A percentile compares a stretch with the other conserved stretches of the same genome.
These are phyloP conservation scores for Phalanger gymnotis DNA, from an alignment of 2,797 vertebrate genomes.

Conservation along the genomic window DNA sequence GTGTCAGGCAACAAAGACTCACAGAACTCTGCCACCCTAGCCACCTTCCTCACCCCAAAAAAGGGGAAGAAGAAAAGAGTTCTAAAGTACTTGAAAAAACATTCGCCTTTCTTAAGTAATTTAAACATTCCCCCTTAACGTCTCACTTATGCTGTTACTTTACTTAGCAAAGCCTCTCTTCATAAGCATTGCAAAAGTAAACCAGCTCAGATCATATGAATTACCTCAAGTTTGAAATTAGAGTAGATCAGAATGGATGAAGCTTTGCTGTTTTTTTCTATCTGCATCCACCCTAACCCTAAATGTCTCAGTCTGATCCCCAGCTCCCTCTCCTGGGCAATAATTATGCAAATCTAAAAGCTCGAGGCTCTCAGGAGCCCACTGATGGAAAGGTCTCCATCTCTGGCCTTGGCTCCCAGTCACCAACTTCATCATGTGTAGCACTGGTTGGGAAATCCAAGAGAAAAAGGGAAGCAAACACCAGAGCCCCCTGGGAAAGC, in stretches of 20 bases:
- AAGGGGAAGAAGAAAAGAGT: not conserved
- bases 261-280: not conserved
- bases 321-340: not conserved
- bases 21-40: too few relatives aligned
- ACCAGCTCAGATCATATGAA: not conserved
- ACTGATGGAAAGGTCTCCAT: not conserved
- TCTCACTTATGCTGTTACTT: not conserved
- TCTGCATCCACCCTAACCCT: not conserved
- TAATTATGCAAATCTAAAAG: not conserved
- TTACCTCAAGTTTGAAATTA: not conserved
- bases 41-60: not conserved
- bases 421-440: not conserved
- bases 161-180: not conserved
- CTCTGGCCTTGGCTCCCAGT: conserved; percentile 4
- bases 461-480: not conserved
- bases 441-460: not conserved
- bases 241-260: not conserved
- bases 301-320: not conserved
- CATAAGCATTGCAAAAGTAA: conserved; percentile 1
- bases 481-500: not conserved
- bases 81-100: not conserved
- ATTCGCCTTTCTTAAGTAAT: not conserved
- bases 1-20: not conserved
- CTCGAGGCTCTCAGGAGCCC: not conserved
- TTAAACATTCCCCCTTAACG: not conserved